Conservation (phyloP, 2,797 vertebrate species). For the Microctenopoma stevenorrisi region DNA sequence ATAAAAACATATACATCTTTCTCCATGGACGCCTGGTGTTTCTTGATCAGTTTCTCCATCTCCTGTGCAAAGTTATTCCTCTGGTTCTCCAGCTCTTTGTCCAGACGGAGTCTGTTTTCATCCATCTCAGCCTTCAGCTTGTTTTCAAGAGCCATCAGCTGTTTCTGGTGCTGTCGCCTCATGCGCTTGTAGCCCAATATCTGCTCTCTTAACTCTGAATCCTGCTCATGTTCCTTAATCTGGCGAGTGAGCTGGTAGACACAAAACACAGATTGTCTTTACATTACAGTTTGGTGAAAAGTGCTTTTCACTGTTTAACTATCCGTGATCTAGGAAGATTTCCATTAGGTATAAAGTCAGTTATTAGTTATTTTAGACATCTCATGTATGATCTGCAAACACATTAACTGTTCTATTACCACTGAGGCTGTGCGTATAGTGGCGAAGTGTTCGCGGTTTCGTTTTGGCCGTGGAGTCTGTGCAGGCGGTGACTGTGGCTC, state of each 20-base stretch:
- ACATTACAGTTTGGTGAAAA: not conserved
- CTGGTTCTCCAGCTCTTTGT: constrained; percentile 99
- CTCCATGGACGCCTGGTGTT: constrained; percentile 96
- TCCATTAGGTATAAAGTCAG: not conserved
- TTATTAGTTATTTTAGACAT: constrained; percentile 7
- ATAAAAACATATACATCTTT: constrained; percentile 89
- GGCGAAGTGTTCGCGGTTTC: constrained; percentile 98
- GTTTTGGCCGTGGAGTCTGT: constrained; percentile 92
- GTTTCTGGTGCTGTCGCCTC: constrained; percentile 98
- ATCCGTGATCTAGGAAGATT: constrained; percentile 7
- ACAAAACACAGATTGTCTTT: constrained; percentile 19
- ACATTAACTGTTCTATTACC: constrained; percentile 78
- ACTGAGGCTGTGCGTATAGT: constrained; percentile 98
- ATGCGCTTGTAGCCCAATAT: constrained; percentile 99
- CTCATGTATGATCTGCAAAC: not conserved
- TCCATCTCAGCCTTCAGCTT: constrained; percentile 99
- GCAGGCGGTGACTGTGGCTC: constrained; percentile 91
- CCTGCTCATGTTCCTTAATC: constrained; percentile 98
- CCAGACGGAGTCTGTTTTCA: constrained; percentile 96
- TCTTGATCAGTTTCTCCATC: constrained; percentile 98
- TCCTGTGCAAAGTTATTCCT: constrained; percentile 96
- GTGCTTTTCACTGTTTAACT: not conserved
- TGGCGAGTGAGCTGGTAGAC: constrained; percentile 93
- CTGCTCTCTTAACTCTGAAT: constrained; percentile 97
- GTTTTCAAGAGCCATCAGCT: constrained; percentile 97